Base-by-base conservation (phyloP, 2,113 vertebrate species). In the Triplophysa siluroides region DNA sequence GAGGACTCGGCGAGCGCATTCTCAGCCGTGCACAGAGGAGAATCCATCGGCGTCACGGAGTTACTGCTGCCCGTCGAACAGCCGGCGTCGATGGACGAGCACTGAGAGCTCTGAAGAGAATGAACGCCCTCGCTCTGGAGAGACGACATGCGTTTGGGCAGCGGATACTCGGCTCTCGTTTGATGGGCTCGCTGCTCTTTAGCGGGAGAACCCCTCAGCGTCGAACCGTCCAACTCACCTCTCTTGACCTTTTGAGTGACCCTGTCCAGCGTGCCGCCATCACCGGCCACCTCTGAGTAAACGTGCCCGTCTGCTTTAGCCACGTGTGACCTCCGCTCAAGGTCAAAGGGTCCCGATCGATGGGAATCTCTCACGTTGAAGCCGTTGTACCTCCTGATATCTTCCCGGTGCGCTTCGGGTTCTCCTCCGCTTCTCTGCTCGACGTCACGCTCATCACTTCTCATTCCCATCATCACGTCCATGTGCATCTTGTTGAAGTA, bases 401-500 rank as follows among this genome's bases (percentile, higher is more conserved):
- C 95, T 54, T 96, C 95, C 65, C 85, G 87, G 13, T 93, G 90
- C 1, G 85, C 80, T 52, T 96, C 92, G 9, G 92, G 88, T 52
- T 92, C 82, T 18, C 71, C 92, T 21, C 89, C 85, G 21, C 91
- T 91, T 81, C 89, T 88, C 79, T 86, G 76, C 91, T 93, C 94
- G 78, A 85, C 85, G 70, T 95, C 95, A 0, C 84, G 88, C 23
- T 96, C 94, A n/a, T 91, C 87, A 71, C 89, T 87, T 86, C 95
- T 97, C 84, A 93, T 92, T 83, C 94, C 95, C 82, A 95, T 92
- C 86, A 96, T 86, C 0, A 95, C 93, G 52, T 94, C 95, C 91
- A 97, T 94, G 88, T 98, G 96, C 92, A 96, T 90, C 89, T 98
- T 95, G 81, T 94, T 97, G 87, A 98, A 98, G 91, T 96, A 99